A percentile compares a stretch with the other conserved stretches of the same genome.
These are phyloP conservation scores for Bucco capensis DNA, from an alignment of 2,113 vertebrate genomes.

Conservation along the genomic window DNA sequence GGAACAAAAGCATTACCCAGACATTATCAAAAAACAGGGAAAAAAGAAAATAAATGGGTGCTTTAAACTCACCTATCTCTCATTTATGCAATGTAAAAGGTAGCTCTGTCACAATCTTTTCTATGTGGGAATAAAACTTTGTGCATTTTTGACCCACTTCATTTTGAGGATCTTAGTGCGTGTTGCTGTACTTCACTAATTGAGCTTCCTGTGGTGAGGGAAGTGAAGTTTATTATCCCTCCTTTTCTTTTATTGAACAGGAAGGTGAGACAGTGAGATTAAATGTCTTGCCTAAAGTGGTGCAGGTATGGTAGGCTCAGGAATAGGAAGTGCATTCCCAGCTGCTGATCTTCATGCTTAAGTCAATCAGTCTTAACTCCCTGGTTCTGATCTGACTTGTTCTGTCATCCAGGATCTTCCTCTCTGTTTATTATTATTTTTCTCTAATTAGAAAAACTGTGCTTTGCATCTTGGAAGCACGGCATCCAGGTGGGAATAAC, in stretches of 20 bases:
- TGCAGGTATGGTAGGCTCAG: not conserved
- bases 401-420: not conserved
- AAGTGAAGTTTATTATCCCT: not conserved
- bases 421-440: not conserved
- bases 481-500: not conserved
- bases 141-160: not conserved
- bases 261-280: not conserved
- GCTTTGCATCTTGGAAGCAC: not conserved
- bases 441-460: not conserved
- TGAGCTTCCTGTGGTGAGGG: not conserved
- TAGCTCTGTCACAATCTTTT: not conserved
- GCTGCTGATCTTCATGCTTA: not conserved
- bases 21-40: not conserved
- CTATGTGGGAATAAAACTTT: not conserved
- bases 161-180: not conserved
- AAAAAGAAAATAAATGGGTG: not conserved
- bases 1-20: not conserved
- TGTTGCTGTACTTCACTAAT: not conserved
- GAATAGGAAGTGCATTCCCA: not conserved
- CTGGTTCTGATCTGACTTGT: not conserved
- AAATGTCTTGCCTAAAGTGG: not conserved
- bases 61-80: not conserved
- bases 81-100: not conserved
- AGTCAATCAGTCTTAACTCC: not conserved
- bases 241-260: not conserved